phyloP scores from a whole-genome alignment of 2,113 vertebrate species.

The Notarius quadriscutis region DNA sequence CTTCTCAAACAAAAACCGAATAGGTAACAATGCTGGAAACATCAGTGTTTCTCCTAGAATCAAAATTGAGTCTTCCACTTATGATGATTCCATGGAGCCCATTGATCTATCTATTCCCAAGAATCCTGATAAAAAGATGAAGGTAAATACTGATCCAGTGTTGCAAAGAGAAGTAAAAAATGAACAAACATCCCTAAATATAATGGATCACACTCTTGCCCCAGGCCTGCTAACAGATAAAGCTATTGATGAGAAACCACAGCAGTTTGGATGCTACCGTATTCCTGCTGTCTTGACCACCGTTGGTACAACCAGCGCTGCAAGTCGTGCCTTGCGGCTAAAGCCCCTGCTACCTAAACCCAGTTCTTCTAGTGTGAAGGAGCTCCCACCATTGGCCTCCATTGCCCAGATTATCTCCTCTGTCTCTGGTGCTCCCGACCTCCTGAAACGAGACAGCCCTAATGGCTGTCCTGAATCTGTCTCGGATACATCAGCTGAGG shows the following conservation, averaged over 20 bases:
- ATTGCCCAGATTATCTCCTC: slow-evolving; percentile 98
- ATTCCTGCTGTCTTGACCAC: slow-evolving; percentile 51
- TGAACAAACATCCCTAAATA: slow-evolving; percentile 63
- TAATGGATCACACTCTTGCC: slow-evolving; percentile 21
- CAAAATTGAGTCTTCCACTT: slow-evolving; percentile 39
- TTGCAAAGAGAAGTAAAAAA: slow-evolving; percentile 64
- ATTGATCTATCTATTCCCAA: slow-evolving; percentile 95
- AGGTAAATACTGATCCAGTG: slow-evolving; percentile 44
- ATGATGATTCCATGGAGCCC: slow-evolving; percentile 77
- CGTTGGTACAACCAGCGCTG: background rate
- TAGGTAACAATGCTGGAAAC: slow-evolving; percentile 26
- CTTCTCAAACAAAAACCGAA: slow-evolving; percentile 82
- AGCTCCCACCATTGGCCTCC: slow-evolving; percentile 91
- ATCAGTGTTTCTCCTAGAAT: slow-evolving; percentile 27
- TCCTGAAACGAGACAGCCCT: slow-evolving; percentile 49
- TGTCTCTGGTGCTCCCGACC: slow-evolving; percentile 80
- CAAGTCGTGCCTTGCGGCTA: slow-evolving; percentile 46
- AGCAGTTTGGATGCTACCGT: slow-evolving; percentile 48
- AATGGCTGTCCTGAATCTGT: slow-evolving; percentile 29
- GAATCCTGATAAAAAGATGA: slow-evolving; percentile 73
- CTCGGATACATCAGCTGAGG: slow-evolving; percentile 21
- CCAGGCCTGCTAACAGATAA: slow-evolving; percentile 22
- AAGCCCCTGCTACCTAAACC: slow-evolving; percentile 53
- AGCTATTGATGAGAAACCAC: slow-evolving; percentile 38
- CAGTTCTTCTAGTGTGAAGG: slow-evolving; percentile 54